phyloP scores from a whole-genome alignment of 1,140 invertebrate genomes.

The Rhizoglyphus robini region DNA sequence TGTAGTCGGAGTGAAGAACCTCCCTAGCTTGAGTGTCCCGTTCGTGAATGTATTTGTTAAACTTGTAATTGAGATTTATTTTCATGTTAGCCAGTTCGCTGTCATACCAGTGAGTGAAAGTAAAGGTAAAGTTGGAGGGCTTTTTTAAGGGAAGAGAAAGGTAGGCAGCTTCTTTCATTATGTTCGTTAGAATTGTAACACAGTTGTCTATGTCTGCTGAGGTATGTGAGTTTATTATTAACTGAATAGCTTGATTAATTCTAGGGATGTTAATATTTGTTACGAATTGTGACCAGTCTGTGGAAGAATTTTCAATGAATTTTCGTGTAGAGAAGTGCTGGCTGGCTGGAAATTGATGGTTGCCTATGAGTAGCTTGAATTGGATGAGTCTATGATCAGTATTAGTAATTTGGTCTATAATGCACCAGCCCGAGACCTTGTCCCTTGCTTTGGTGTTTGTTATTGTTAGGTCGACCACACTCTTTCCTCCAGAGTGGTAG shows the following conservation, averaged over 20 bases:
- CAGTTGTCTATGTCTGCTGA: neutral
- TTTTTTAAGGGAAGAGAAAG: neutral
- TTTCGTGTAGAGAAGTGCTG: neutral
- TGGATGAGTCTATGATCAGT: neutral
- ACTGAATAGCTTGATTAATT: neutral
- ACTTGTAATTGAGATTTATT: neutral
- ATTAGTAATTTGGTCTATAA: neutral
- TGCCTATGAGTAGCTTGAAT: neutral
- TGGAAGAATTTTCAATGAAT: neutral
- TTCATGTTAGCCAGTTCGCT: neutral
- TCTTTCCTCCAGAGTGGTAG: neutral
- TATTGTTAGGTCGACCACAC: neutral
- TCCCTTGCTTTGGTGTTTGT: neutral
- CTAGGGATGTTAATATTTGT: neutral
- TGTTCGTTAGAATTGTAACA: neutral
- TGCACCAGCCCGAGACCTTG: neutral
- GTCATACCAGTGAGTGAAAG: neutral
- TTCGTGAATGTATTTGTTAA: neutral
- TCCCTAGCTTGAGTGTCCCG: neutral
- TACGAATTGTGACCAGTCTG: neutral
- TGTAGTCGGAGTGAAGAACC: no score
- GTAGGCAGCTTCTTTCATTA: neutral
- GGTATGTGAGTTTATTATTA: neutral
- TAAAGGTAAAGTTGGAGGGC: neutral
- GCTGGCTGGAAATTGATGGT: neutral